Base-by-base conservation (phyloP, 2,888 invertebrate species). In the Aspidiotus rigidus region DNA sequence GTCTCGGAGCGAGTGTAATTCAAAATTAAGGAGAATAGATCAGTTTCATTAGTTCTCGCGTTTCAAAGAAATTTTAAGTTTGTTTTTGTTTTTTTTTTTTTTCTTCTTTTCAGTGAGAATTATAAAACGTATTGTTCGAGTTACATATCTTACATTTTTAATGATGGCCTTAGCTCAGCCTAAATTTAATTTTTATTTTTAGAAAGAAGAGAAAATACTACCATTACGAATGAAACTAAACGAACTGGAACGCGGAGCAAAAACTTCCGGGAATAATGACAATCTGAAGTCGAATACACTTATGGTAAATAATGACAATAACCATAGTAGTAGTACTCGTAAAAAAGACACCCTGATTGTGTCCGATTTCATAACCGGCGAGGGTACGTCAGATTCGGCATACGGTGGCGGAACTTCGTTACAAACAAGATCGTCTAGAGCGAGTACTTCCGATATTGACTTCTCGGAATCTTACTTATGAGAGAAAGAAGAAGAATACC, bases 161-260 rank as follows among this genome's bases (percentile, higher is more conserved):
- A 28, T 28, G 5, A 28, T 28, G 28, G 28, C 28, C 1, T 28
- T 28, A 5, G 28, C 5, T 28, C 28, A 28, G 28, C 1, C 3
- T 49, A 6, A 49, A 11, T 49, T 49, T 6, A n/a, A n/a, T 49
- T 49, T 49, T 11, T 6, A 49, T 49, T 66, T 78, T 41, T 81
- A 93, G 91, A 93, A 93, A 81, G 93, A 93, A 80, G 93, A 93
- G 77, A 88, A 90, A 77, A 91, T 93, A 73, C 87, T 88, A 72
- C 82, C 86, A 74, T 81, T 92, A 75, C 88, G 90, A 77, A 87
- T 88, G 77, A 86, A 89, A 75, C 80, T 93, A 73, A 85, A 86
- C 64, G 92, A 93, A 78, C 85, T 87, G 64, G 90, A 90, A 74
- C 83, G 85, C 44, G 75, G 78, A 55, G 77, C 77, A 70, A 83